Evolutionary conservation across 2,888 invertebrate species (phyloP).

Genomic region (Ypsolopha sequella): DNA sequence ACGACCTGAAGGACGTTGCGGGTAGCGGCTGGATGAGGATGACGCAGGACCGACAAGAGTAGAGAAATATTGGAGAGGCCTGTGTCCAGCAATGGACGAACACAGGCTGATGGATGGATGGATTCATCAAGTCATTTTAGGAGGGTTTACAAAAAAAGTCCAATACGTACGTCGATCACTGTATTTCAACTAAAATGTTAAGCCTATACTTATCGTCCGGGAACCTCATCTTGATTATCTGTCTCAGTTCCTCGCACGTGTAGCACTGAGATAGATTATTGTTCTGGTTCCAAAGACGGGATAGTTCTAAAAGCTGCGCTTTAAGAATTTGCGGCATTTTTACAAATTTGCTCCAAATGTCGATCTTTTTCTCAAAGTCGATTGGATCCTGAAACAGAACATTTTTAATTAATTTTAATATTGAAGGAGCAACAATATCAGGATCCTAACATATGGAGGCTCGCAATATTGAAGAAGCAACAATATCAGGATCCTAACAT

Average conservation of each 20-base stretch:
- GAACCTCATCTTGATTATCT: constrained; percentile 56
- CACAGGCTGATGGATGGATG: no score
- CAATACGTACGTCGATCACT: constrained; percentile 22
- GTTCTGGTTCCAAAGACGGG: constrained; percentile 38
- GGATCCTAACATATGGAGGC: no score
- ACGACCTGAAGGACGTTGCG: no score
- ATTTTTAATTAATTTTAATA: background rate
- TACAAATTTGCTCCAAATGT: constrained; percentile 44
- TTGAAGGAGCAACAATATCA: no score
- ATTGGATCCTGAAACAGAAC: constrained; percentile 25
- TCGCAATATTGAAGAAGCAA: no score
- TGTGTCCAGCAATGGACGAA: no score
- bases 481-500: no score
- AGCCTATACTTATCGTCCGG: constrained; percentile 52
- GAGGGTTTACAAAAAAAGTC: no score
- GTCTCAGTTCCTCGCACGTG: constrained; percentile 53
- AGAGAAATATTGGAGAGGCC: no score
- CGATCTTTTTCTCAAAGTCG: constrained; percentile 36
- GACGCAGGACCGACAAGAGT: no score
- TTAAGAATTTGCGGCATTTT: constrained; percentile 42
- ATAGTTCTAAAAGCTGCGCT: constrained; percentile 48
- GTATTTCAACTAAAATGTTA: constrained; percentile 57
- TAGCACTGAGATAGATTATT: constrained; percentile 29
- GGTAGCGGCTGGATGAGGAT: no score
- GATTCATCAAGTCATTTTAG: no score